phyloP scores from a whole-genome alignment of 2,888 invertebrate genomes.

The Habroteleia sp. region DNA sequence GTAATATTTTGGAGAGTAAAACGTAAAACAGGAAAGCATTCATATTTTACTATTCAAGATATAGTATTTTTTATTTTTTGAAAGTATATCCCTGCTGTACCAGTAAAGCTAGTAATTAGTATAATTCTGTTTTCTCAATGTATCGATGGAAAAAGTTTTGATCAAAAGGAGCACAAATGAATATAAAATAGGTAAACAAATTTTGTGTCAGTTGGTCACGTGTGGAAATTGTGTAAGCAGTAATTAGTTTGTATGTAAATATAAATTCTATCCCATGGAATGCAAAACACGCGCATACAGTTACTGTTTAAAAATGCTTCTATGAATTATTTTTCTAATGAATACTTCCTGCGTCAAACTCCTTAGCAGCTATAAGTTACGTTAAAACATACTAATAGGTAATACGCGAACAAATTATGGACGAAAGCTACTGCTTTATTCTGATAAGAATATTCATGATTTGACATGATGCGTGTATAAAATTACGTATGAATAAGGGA shows the following conservation, averaged over 20 bases:
- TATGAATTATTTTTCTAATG: conserved; percentile 16
- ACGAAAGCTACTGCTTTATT: conserved; percentile 18
- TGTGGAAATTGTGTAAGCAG: conserved; percentile 7
- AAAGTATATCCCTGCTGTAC: no score
- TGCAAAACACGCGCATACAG: conserved; percentile 27
- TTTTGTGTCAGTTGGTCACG: conserved; percentile 43
- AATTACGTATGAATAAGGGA: conserved; percentile 6
- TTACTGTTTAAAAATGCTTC: conserved; percentile 41
- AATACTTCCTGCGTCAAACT: conserved; percentile 51
- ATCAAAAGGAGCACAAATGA: no score
- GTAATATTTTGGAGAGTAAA: no score
- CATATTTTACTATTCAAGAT: no score
- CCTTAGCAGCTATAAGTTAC: no score
- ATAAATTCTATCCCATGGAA: conserved; percentile 37
- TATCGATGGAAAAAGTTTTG: no score
- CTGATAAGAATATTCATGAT: conserved; percentile 27
- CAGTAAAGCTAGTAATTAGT: no score
- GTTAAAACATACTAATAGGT: no score
- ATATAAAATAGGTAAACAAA: conserved; percentile 23
- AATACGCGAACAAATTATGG: conserved; percentile 25
- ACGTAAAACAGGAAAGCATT: no score
- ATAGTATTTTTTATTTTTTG: no score
- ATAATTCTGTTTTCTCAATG: no score
- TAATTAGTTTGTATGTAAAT: conserved; percentile 31
- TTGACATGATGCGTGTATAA: conserved; percentile 15